Evolutionary conservation across 1,140 invertebrate genomes (phyloP).

Genomic region (Drosophila arawakana): DNA sequence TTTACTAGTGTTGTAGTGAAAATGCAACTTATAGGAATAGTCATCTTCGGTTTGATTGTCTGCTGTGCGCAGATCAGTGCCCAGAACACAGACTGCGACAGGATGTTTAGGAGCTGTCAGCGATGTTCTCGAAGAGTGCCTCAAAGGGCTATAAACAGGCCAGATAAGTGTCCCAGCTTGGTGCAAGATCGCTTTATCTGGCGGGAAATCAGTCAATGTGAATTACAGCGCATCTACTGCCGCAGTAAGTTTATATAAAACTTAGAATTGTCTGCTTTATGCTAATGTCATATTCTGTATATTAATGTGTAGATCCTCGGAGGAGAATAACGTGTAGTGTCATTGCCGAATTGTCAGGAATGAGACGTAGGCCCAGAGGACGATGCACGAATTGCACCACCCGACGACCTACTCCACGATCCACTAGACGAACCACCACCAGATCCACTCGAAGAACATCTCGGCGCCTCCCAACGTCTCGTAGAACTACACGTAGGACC

Average conservation of each 20-base stretch:
- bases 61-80: slow-evolving; percentile 28
- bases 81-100: slow-evolving; percentile 36
- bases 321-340: no score
- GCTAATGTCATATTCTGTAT: not conserved
- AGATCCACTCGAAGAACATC: not conserved
- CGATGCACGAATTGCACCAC: no score
- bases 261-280: no score
- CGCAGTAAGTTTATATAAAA: slow-evolving; percentile 18
- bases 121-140: slow-evolving; percentile 5
- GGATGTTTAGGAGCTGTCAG: slow-evolving; percentile 28
- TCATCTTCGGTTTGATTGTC: slow-evolving; percentile 34
- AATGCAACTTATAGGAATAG: slow-evolving; percentile 45
- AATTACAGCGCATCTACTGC: slow-evolving; percentile 29
- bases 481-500: not conserved
- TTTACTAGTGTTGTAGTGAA: not conserved
- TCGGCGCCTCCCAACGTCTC: not conserved
- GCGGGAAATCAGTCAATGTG: slow-evolving; percentile 10
- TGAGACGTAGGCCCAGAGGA: no score
- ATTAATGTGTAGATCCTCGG: no score
- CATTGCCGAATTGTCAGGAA: no score
- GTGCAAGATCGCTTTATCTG: not conserved
- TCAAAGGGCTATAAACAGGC: slow-evolving; percentile 26
- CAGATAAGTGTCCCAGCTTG: slow-evolving; percentile 30
- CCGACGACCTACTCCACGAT: not conserved
- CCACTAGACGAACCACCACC: not conserved